A percentile compares a stretch with the other conserved stretches of the same genome.
Evolutionary conservation across 2,888 invertebrate genomes (phyloP).

Genomic region (Scaptomyza tumidula): DNA sequence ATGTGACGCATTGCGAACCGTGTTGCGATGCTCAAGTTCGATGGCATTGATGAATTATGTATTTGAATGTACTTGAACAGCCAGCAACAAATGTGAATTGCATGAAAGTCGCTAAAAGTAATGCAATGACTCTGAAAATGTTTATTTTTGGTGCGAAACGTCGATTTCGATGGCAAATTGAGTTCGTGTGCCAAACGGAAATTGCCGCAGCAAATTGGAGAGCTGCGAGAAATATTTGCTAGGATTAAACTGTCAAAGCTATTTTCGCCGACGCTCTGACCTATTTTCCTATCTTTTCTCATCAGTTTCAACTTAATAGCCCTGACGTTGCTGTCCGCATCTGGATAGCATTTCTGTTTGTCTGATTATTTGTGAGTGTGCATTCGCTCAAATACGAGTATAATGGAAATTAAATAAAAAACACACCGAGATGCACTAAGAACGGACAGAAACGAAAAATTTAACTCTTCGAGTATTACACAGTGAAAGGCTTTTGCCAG

Average conservation of each 20-base stretch:
- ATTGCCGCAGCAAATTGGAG: conserved; percentile 58
- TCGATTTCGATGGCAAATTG: conserved; percentile 10
- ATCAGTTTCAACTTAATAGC: conserved; percentile 65
- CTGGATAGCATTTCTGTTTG: conserved; percentile 27
- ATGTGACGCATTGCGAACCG: conserved; percentile 8
- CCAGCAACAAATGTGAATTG: conserved; percentile 39
- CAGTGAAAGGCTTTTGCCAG: conserved; percentile 7
- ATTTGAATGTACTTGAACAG: conserved; percentile 11
- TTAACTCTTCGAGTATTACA: conserved; percentile 5
- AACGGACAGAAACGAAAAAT: conserved; percentile 16
- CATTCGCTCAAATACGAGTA: conserved; percentile 17
- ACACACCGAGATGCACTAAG: conserved; percentile 4
- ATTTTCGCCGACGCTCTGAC: conserved; percentile 63
- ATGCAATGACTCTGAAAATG: conserved; percentile 10
- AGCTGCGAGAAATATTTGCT: conserved; percentile 43
- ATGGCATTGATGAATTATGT: conserved; percentile 54
- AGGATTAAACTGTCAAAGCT: conserved; percentile 70
- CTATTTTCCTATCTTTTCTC: conserved; percentile 43
- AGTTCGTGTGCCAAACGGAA: conserved; percentile 42
- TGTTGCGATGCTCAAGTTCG: conserved; percentile 4
- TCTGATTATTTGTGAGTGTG: conserved; percentile 12
- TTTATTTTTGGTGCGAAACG: conserved; percentile 15
- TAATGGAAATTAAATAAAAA: conserved; percentile 27
- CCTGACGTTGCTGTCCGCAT: conserved; percentile 42
- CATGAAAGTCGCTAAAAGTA: conserved; percentile 17